Conservation (phyloP, 2,888 invertebrate genomes). For the Calameuta idolon region DNA sequence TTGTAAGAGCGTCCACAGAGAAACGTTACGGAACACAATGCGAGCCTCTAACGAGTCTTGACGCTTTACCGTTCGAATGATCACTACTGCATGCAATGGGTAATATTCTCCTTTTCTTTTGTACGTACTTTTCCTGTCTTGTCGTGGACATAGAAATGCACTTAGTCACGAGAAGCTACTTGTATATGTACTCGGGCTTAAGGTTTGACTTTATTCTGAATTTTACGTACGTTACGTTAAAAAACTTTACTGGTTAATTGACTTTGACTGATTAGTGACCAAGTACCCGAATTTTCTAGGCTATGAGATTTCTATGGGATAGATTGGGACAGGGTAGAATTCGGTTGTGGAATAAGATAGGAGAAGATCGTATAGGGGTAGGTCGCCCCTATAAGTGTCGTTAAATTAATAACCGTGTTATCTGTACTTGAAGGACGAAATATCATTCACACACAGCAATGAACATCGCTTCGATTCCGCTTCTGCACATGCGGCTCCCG, state of each 20-base stretch:
- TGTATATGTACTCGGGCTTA: background rate
- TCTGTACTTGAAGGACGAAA: constrained; percentile 24
- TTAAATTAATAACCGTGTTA: constrained; percentile 40
- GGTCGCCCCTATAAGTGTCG: constrained; percentile 10
- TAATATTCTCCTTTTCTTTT: background rate
- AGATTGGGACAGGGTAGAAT: background rate
- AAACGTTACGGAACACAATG: background rate
- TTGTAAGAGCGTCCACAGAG: background rate
- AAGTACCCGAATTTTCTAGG: background rate
- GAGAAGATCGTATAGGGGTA: background rate
- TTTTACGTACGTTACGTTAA: background rate
- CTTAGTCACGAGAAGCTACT: background rate
- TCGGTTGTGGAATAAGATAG: background rate
- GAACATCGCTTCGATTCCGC: background rate
- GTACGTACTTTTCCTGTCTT: background rate
- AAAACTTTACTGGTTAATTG: background rate
- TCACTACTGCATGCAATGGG: background rate
- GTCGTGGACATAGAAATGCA: background rate
- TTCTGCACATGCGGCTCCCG: constrained; percentile 19
- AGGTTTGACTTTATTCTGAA: background rate
- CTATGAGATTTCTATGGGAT: background rate
- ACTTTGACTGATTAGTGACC: background rate
- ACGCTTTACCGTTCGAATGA: background rate
- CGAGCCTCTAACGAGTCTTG: background rate
- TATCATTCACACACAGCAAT: constrained; percentile 11